Base-by-base conservation (phyloP, 2,797 vertebrate genomes). In the Bradypodion ventrale region DNA sequence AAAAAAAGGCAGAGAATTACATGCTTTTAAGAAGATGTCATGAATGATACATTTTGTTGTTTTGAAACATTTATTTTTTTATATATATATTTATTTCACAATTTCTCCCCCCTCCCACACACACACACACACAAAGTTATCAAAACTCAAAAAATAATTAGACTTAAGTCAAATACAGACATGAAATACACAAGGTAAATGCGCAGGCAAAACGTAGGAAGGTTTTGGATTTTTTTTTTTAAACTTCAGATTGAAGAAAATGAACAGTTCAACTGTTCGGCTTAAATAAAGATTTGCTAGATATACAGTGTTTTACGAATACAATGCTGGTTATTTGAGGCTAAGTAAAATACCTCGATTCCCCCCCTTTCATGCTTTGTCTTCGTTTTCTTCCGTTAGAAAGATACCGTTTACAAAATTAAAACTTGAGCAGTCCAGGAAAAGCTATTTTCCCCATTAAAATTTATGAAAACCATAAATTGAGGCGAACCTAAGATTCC, bases 401-500 rank as follows among this genome's bases (percentile, higher is more conserved):
- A 96, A 96, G 92, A 94, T 95, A 96, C 86, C 94, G 95, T 96
- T 97, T 96, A 96, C 95, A 95, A 95, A 96, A 96, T 95, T 94
- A 95, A 96, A 96, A 94, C 21, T 90, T 95, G 93, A 95, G 94
- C 94, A 96, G 92, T 96, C 90, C 94, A 95, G 95, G 96, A 96
- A 96, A 96, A 96, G 93, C 94, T 94, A 95, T 96, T 96, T 96
- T 94, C 93, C 93, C 94, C 95, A 96, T 94, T 96, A 96, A 92
- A 85, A 95, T 96, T 96, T 96, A 96, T 95, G 96, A 97, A 96
- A 96, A 95, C 93, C 94, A 95, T 94, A 95, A 95, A 95, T 93
- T 95, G 93, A 95, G 94, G 93, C 93, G 95, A 95, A 96, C 94
- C 95, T 94, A 96, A 97, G 96, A 97, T 97, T 96, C 95, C 94